Percentiles rank a stretch among this genome's conserved stretches.
Evolutionary conservation across 2,888 invertebrate species (phyloP).

Genomic region (Epistrophe grossulariae): DNA sequence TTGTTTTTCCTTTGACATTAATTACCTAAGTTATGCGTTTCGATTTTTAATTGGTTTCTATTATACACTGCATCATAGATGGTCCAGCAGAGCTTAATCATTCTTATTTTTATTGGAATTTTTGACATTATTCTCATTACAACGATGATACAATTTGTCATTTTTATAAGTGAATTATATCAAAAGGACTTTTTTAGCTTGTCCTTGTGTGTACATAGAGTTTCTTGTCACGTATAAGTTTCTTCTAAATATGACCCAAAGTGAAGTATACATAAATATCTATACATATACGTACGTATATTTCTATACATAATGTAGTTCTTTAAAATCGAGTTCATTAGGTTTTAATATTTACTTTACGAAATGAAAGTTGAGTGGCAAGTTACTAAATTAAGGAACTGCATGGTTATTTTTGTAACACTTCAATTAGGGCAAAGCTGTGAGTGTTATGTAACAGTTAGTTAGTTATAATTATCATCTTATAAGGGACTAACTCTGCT

Average conservation of each 20-base stretch:
- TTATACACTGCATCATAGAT: background rate
- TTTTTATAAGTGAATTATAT: slow-evolving; percentile 9
- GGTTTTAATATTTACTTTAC: slow-evolving; percentile 14
- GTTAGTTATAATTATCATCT: background rate
- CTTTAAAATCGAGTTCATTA: background rate
- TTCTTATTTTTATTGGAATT: slow-evolving; percentile 34
- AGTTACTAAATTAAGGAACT: slow-evolving; percentile 6
- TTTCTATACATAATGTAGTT: no score
- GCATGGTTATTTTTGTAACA: slow-evolving; percentile 8
- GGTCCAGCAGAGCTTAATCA: slow-evolving; percentile 10
- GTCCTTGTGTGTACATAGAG: background rate
- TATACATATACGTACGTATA: no score
- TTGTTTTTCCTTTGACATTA: slow-evolving; percentile 25
- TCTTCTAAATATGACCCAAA: slow-evolving; percentile 7
- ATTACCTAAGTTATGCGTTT: slow-evolving; percentile 37
- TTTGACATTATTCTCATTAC: slow-evolving; percentile 23
- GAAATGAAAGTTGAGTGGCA: background rate
- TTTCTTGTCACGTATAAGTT: slow-evolving; percentile 31
- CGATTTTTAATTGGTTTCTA: slow-evolving; percentile 30
- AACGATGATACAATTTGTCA: slow-evolving; percentile 18
- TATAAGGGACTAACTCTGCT: background rate
- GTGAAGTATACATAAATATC: background rate
- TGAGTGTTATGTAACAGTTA: background rate
- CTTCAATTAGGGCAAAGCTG: slow-evolving; percentile 4
- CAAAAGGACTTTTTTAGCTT: background rate